Conservation (phyloP, 2,888 invertebrate species). For the Ceriagrion tenellum region DNA sequence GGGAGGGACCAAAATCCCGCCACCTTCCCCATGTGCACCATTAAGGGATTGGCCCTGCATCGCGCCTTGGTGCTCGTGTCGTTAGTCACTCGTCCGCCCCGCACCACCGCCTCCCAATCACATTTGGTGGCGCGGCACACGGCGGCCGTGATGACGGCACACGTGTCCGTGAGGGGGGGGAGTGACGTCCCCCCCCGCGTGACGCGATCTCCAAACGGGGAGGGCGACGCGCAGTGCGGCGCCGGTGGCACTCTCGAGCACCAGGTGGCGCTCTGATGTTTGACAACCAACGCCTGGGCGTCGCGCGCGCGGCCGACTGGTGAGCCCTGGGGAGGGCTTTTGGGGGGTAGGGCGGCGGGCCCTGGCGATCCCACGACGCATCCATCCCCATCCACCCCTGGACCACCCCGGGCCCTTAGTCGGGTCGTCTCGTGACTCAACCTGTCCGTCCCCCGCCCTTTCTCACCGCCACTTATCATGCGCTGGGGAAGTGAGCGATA, state of each 20-base stretch:
- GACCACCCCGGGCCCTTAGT: not conserved
- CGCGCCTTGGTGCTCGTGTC: conserved; percentile 44
- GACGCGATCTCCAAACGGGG: not conserved
- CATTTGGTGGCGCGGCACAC: conserved; percentile 7
- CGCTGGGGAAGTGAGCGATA: too few species aligned
- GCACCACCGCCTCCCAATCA: not conserved
- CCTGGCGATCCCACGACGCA: not conserved
- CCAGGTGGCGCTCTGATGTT: conserved; percentile 71
- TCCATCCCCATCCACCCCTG: too few species aligned
- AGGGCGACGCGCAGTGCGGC: conserved; percentile 44
- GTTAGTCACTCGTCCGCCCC: conserved; percentile 5
- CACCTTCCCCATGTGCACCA: too few species aligned
- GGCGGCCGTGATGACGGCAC: not conserved
- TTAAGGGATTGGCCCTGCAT: not conserved
- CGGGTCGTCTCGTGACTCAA: not conserved
- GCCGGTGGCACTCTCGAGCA: conserved; percentile 69
- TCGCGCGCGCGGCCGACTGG: not conserved
- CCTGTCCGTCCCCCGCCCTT: not conserved
- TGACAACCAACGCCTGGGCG: conserved; percentile 70
- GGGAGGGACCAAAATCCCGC: too few species aligned
- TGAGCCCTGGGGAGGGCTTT: not conserved
- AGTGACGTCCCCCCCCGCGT: not conserved
- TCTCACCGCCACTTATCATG: not conserved
- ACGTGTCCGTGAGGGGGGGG: not conserved
- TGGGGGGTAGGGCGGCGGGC: not conserved